Percentiles rank a stretch among this genome's conserved stretches.
Conservation (phyloP, 2,113 vertebrate species). For the Anguilla japonica region DNA sequence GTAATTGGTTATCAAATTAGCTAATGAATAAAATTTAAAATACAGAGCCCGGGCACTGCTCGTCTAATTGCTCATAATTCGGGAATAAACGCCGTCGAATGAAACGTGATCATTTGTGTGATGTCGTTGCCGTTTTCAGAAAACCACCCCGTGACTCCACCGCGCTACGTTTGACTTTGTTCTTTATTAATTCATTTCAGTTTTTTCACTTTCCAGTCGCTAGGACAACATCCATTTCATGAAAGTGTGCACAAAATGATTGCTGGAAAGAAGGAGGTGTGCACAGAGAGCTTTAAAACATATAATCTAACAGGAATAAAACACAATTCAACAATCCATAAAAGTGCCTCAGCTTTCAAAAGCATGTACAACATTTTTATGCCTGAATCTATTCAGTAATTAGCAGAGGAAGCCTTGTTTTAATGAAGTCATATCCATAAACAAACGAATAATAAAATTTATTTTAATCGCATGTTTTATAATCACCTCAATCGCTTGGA, state of each 20-base stretch:
- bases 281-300: no score
- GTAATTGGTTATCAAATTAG: neutral
- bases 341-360: no score
- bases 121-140: neutral
- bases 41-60: neutral
- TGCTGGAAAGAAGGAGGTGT: no score
- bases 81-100: neutral
- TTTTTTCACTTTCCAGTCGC: neutral
- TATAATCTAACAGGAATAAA: no score
- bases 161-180: neutral
- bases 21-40: neutral
- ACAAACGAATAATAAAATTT: no score
- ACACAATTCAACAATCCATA: no score
- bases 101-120: neutral
- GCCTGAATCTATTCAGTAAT: no score
- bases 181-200: neutral
- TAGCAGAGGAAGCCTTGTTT: neutral
- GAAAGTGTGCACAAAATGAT: no score
- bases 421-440: neutral
- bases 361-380: no score
- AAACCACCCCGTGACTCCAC: neutral
- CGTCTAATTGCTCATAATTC: neutral
- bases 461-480: neutral
- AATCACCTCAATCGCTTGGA: neutral
- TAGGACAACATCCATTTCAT: neutral